Percentiles rank a stretch among this genome's conserved stretches.
Evolutionary conservation across 2,888 invertebrate species (phyloP).

Genomic region (Flexamia atlantica): DNA sequence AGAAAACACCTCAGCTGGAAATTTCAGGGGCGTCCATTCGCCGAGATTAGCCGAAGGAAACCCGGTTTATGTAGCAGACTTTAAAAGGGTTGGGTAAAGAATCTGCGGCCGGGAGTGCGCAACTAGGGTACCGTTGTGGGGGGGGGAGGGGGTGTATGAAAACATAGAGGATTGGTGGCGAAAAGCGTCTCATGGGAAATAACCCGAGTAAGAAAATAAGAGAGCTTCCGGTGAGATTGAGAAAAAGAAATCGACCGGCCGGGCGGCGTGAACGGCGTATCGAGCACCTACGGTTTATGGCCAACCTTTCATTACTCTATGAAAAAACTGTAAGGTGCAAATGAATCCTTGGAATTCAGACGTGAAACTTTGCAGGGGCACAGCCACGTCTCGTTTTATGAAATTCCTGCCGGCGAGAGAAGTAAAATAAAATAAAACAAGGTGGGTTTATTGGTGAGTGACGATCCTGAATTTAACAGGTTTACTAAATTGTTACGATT

Average conservation of each 20-base stretch:
- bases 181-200: slow-evolving; percentile 53
- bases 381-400: slow-evolving; percentile 6
- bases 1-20: slow-evolving; percentile 41
- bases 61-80: slow-evolving; percentile 42
- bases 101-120: not conserved
- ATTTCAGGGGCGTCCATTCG: slow-evolving; percentile 50
- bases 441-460: slow-evolving; percentile 16
- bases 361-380: not conserved
- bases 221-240: slow-evolving; percentile 45
- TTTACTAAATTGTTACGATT: slow-evolving; percentile 38
- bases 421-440: slow-evolving; percentile 32
- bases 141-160: slow-evolving; percentile 37
- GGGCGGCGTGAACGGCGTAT: slow-evolving; percentile 13
- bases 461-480: slow-evolving; percentile 24
- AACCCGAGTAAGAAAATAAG: slow-evolving; percentile 60
- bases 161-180: slow-evolving; percentile 59
- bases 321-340: slow-evolving; percentile 28
- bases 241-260: slow-evolving; percentile 47
- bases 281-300: slow-evolving; percentile 31
- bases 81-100: slow-evolving; percentile 53
- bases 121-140: slow-evolving; percentile 1
- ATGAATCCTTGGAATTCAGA: slow-evolving; percentile 25
- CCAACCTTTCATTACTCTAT: slow-evolving; percentile 13
- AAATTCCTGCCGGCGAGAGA: slow-evolving; percentile 7
- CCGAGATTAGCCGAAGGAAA: slow-evolving; percentile 44